These are phyloP conservation scores for Typhlichthys eigenmanni DNA, from an alignment of 2,797 vertebrate genomes.

Conservation along the genomic window DNA sequence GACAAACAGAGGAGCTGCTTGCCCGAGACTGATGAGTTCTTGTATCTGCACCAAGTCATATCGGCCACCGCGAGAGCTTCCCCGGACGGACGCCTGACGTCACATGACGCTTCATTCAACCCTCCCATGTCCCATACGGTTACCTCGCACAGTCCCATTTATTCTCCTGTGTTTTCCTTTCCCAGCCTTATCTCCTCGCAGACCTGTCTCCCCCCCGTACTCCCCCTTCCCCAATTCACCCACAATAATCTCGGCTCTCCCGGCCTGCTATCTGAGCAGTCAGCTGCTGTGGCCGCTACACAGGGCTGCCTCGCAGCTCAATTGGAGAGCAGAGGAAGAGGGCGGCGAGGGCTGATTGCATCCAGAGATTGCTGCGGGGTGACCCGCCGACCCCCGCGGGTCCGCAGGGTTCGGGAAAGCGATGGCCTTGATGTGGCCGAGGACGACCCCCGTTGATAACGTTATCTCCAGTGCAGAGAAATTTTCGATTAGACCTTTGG, in stretches of 20 bases:
- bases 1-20: not conserved
- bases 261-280: conserved; percentile 20
- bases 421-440: conserved; percentile 21
- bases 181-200: conserved; percentile 8
- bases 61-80: conserved; percentile 15
- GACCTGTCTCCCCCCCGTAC: not conserved
- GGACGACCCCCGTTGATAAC: conserved; percentile 18
- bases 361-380: conserved; percentile 29
- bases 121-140: conserved; percentile 2
- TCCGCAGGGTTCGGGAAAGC: conserved; percentile 4
- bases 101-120: conserved; percentile 1
- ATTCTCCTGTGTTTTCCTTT: conserved; percentile 1
- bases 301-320: conserved; percentile 38
- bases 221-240: not conserved
- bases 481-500: not conserved
- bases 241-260: conserved; percentile 14
- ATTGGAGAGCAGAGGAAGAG: conserved; percentile 15
- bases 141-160: too few relatives aligned
- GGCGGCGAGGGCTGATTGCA: conserved; percentile 20
- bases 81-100: conserved; percentile 9
- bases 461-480: conserved; percentile 9
- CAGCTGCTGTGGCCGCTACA: conserved; percentile 33
- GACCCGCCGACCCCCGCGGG: conserved; percentile 31
- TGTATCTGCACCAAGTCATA: conserved; percentile 20
- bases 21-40: conserved; percentile 23